phyloP scores from a whole-genome alignment of 2,888 invertebrate genomes.

The Caradrina kadenii region DNA sequence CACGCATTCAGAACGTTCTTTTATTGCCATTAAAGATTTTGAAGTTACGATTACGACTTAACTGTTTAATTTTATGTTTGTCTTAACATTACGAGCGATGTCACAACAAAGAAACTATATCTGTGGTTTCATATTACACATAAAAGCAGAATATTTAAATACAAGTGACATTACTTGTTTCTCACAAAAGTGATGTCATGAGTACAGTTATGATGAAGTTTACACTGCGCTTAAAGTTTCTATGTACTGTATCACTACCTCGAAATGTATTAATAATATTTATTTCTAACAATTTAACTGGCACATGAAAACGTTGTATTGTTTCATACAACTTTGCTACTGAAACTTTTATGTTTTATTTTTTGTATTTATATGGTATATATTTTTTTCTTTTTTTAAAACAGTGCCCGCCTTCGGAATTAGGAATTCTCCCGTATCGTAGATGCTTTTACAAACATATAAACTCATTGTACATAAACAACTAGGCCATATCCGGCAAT shows the following conservation, averaged over 20 bases:
- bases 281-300: not conserved
- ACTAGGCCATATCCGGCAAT: no score
- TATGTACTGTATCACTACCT: conserved; percentile 25
- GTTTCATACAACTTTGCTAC: not conserved
- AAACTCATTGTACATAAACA: no score
- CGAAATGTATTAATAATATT: conserved; percentile 15
- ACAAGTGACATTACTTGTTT: conserved; percentile 44
- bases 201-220: conserved; percentile 41
- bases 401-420: no score
- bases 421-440: no score
- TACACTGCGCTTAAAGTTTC: conserved; percentile 1
- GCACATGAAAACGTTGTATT: not conserved
- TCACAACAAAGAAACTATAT: conserved; percentile 53
- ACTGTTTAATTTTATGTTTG: conserved; percentile 46
- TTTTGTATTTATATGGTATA: no score
- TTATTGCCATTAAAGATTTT: conserved; percentile 30
- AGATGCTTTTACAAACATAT: no score
- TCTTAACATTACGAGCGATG: conserved; percentile 25
- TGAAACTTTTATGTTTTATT: not conserved
- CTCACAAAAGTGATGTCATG: conserved; percentile 49
- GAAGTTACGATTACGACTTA: conserved; percentile 31
- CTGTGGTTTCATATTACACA: conserved; percentile 48
- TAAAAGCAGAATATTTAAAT: conserved; percentile 45
- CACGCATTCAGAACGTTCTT: conserved; percentile 17
- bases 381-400: no score